A percentile compares a stretch with the other conserved stretches of the same genome.
Conservation (phyloP, 2,888 invertebrate species). For the Caenorhabditis sp. region DNA sequence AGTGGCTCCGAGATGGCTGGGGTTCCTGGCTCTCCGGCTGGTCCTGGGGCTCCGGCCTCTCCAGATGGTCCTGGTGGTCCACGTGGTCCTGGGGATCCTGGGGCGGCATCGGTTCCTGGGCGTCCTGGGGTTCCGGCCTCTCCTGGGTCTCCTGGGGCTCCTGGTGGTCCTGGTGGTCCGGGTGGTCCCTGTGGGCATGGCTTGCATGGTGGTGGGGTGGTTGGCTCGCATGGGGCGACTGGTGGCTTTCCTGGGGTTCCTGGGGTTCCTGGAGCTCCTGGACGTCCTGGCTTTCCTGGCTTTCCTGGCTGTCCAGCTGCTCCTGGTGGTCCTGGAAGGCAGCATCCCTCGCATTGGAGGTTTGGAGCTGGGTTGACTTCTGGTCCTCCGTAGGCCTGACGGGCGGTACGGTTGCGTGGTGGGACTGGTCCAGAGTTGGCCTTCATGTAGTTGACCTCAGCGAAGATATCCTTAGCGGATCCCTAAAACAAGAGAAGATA, state of each 20-base stretch:
- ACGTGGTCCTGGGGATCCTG: conserved; percentile 75
- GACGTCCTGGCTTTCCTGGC: conserved; percentile 78
- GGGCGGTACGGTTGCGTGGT: conserved; percentile 81
- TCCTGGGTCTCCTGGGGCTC: conserved; percentile 76
- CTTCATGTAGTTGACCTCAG: conserved; percentile 83
- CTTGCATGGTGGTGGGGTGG: conserved; percentile 81
- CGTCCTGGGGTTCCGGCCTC: conserved; percentile 77
- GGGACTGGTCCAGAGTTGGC: conserved; percentile 70
- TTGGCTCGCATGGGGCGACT: conserved; percentile 81
- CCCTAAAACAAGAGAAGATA: conserved; percentile 70
- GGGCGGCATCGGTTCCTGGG: conserved; percentile 75
- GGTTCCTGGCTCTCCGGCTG: conserved; percentile 77
- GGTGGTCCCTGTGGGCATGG: conserved; percentile 81
- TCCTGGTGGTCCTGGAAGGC: conserved; percentile 80
- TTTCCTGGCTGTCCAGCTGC: conserved; percentile 80
- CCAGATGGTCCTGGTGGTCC: conserved; percentile 76
- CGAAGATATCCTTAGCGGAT: conserved; percentile 83
- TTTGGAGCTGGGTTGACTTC: conserved; percentile 76
- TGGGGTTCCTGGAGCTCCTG: conserved; percentile 74
- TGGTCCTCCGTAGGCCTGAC: conserved; percentile 82
- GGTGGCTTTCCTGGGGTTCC: conserved; percentile 79
- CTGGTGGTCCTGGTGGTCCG: conserved; percentile 72
- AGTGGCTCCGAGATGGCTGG: conserved; percentile 75
- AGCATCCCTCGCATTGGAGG: conserved; percentile 77
- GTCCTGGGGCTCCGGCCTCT: conserved; percentile 77